Conservation (phyloP, 2,113 vertebrate species). For the Urocolius indicus region DNA sequence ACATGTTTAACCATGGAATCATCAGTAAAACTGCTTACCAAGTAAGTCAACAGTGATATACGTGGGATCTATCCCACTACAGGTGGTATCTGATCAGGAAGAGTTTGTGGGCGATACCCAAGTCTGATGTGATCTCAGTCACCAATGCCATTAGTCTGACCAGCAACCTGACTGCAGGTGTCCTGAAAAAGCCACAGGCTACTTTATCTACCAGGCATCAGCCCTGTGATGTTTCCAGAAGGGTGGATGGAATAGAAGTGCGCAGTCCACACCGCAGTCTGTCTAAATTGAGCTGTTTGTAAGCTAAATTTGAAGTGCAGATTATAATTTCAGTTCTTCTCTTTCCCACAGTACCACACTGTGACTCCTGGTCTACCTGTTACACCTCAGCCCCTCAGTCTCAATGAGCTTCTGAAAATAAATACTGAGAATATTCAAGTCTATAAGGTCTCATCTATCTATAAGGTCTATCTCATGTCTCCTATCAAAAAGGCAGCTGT, state of each 20-base stretch:
- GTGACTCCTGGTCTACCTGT: not conserved
- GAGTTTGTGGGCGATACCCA: not conserved
- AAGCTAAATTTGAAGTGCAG: not conserved
- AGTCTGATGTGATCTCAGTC: not conserved
- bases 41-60: not conserved
- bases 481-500: not conserved
- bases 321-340: not conserved
- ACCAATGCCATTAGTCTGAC: not conserved
- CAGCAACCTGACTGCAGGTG: not conserved
- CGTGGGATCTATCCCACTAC: too few species aligned
- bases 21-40: not conserved
- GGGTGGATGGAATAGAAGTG: rapidly evolving
- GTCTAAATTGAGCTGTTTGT: not conserved
- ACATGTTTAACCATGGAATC: not conserved
- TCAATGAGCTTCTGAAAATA: not conserved
- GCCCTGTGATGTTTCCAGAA: not conserved
- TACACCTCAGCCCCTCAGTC: not conserved
- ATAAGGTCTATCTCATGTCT: not conserved
- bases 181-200: too few species aligned
- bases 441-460: not conserved
- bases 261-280: not conserved
- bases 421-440: not conserved
- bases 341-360: not conserved
- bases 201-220: not conserved
- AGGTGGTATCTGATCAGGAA: not conserved